Percentiles rank a stretch among this genome's conserved stretches.
These are phyloP conservation scores for Epinephelus moara DNA, from an alignment of 2,113 vertebrate genomes.

Conservation along the genomic window DNA sequence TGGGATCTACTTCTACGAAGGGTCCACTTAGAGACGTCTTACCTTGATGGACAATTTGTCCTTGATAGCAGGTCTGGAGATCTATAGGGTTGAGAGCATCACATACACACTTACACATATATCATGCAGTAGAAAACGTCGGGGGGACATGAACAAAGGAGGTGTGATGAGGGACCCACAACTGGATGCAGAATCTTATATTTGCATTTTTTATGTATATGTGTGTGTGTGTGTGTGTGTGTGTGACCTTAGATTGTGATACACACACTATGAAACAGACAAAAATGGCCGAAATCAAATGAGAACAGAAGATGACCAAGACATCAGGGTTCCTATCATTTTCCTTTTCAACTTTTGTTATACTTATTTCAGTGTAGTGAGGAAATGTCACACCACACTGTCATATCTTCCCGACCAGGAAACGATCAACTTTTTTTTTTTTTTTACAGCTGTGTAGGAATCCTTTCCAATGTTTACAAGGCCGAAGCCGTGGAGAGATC, in stretches of 20 bases:
- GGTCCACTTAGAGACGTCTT: conserved; percentile 73
- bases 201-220: conserved; percentile 6
- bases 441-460: neutral
- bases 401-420: too few species aligned
- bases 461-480: conserved; percentile 3
- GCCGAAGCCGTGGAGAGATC: too few species aligned
- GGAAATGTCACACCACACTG: neutral
- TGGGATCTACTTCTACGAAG: conserved; percentile 69
- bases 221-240: neutral
- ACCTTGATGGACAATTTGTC: conserved; percentile 86
- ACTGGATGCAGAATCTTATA: neutral
- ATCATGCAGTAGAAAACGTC: conserved; percentile 80
- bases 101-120: conserved; percentile 80
- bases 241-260: conserved; percentile 13
- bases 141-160: conserved; percentile 44
- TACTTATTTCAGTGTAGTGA: too few species aligned
- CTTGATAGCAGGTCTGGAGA: conserved; percentile 85
- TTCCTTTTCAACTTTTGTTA: neutral
- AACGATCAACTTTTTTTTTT: neutral
- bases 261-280: conserved; percentile 24
- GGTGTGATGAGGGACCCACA: conserved; percentile 40
- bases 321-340: neutral
- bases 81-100: conserved; percentile 86
- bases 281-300: neutral
- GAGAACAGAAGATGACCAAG: neutral